Conservation (phyloP, 2,797 vertebrate species). For the Crax fasciolata region DNA sequence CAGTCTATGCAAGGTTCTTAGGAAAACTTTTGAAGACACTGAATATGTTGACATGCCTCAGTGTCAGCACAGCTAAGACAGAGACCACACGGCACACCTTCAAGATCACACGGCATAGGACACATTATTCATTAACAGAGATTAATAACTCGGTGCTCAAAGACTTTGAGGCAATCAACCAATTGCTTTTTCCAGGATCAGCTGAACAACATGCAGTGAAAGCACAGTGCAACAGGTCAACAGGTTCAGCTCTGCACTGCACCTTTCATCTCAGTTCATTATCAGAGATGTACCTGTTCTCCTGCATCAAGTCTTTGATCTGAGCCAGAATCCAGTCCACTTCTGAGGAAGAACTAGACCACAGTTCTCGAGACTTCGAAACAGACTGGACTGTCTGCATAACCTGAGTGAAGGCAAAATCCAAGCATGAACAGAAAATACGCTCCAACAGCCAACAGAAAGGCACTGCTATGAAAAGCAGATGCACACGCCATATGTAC, state of each 20-base stretch:
- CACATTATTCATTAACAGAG: neutral
- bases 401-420: slow-evolving; percentile 71
- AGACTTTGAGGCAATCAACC: neutral
- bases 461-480: neutral
- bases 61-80: neutral
- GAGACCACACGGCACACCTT: neutral
- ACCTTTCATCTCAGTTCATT: neutral
- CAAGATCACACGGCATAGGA: neutral
- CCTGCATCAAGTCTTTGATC: slow-evolving; percentile 88
- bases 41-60: neutral
- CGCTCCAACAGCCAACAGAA: neutral
- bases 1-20: neutral
- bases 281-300: slow-evolving; percentile 83
- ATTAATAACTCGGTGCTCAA: neutral
- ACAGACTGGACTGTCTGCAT: slow-evolving; percentile 78
- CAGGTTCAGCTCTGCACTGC: neutral
- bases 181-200: neutral
- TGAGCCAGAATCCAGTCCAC: slow-evolving; percentile 92
- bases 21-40: neutral
- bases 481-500: rapidly evolving
- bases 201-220: neutral
- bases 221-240: neutral
- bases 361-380: slow-evolving; percentile 75
- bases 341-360: slow-evolving; percentile 86
- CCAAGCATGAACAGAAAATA: neutral